A percentile compares a stretch with the other conserved stretches of the same genome.
Evolutionary conservation across 2,113 vertebrate genomes (phyloP).

Genomic region (Numida meleagris): DNA sequence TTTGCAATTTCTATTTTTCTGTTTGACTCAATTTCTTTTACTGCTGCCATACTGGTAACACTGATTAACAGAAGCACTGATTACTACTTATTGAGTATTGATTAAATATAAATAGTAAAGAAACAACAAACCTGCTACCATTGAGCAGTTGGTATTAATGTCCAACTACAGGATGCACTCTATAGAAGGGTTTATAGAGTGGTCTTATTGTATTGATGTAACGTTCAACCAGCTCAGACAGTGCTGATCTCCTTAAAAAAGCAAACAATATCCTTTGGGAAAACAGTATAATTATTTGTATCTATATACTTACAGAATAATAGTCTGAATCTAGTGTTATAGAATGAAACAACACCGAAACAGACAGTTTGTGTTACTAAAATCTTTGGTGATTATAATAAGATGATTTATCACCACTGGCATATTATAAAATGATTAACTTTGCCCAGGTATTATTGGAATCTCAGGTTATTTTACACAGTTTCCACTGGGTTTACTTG

Average conservation of each 20-base stretch:
- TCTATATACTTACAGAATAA: constrained; percentile 2
- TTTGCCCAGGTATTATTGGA: neutral
- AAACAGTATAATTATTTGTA: neutral
- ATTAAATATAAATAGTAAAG: neutral
- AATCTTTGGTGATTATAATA: neutral
- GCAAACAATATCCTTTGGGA: neutral
- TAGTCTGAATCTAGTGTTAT: neutral
- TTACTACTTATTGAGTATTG: neutral
- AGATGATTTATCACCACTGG: neutral
- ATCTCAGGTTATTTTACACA: neutral
- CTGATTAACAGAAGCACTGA: neutral
- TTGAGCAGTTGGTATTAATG: neutral
- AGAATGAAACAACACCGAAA: neutral
- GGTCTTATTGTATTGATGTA: neutral
- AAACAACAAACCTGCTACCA: neutral
- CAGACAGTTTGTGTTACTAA: neutral
- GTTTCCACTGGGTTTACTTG: neutral
- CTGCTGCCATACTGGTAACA: neutral
- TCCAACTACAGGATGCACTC: neutral
- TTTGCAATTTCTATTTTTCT: neutral
- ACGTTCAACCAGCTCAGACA: neutral
- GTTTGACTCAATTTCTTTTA: neutral
- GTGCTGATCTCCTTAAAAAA: neutral
- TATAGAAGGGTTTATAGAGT: neutral
- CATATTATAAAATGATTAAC: neutral